Base-by-base conservation (phyloP, 2,113 vertebrate genomes). In the Myiopsitta monachus region DNA sequence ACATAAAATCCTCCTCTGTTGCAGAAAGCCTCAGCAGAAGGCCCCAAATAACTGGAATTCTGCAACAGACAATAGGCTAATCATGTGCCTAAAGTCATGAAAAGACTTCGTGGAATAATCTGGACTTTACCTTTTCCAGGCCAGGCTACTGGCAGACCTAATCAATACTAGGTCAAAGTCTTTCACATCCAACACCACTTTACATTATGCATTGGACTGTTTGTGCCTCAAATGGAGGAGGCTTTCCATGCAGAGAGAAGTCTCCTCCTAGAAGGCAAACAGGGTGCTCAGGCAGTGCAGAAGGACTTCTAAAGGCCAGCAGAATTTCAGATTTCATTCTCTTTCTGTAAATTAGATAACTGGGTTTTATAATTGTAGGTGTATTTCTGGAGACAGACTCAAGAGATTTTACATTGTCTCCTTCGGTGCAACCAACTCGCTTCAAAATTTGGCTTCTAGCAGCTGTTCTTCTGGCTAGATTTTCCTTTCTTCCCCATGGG, bases 1-100 rank as follows among this genome's bases (percentile, higher is more conserved):
- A 57, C 36, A 66, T 18, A 72, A 95, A 85, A 91, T 84, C 54
- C 22, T 68, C 52, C 66, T 68, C 77, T 75, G 36, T 5, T 91
- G 82, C 79, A 94, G 67, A 87, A 96, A 92, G 52, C 33, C 14
- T 74, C 49, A 84, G 68, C 61, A 78, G 49, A 91, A 94, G 83
- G 55, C 28, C 38, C 76, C 59, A 72, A 16, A 23, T 80, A 88
- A 90, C 47, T 44, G 67, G 59, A 96, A 93, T 77, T 67, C 61
- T 77, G 47, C 22, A 82, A 87, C 17, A 67, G 38, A 51, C 39
- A 94, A 44, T 7, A 51, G 19, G 36, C 21, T 88, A 67, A 87
- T 19, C 14, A 3, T 3, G 18, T 44, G 62, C n/a, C 44, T 43
- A 28, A 44, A 91, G 19, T n/a, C 38, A 85, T n/a, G 52, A 79